phyloP scores from a whole-genome alignment of 2,113 vertebrate genomes.

The Climacteris rufus region DNA sequence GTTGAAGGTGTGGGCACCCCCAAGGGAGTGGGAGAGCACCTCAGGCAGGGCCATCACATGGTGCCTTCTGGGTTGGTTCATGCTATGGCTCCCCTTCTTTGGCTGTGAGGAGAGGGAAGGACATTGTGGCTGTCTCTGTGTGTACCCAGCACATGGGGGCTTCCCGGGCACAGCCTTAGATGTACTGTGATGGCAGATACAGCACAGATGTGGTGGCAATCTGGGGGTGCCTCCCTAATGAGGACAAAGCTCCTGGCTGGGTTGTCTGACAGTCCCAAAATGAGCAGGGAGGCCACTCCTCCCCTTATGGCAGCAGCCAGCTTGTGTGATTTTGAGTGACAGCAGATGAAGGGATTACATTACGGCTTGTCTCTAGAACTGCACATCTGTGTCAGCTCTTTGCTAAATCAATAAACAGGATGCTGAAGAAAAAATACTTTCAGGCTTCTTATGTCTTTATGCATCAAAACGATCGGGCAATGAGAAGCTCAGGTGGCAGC shows the following conservation, averaged over 20 bases:
- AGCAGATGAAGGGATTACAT: conserved; percentile 38
- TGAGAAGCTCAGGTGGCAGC: background rate
- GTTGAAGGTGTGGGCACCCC: background rate
- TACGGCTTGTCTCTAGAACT: background rate
- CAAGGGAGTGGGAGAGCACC: rapidly evolving
- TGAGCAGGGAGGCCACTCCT: background rate
- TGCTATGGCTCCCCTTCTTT: background rate
- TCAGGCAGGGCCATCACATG: rapidly evolving
- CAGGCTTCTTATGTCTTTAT: conserved; percentile 24
- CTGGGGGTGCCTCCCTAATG: background rate
- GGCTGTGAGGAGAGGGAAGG: background rate
- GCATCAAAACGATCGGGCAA: background rate
- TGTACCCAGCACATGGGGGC: rapidly evolving
- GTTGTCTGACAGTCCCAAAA: background rate
- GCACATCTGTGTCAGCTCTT: conserved; percentile 47
- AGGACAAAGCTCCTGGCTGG: background rate
- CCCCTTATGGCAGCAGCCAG: background rate
- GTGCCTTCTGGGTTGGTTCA: background rate
- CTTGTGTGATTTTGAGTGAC: conserved; percentile 32
- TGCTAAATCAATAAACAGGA: conserved; percentile 53
- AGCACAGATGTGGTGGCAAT: background rate
- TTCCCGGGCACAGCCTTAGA: background rate
- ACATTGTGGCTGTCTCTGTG: rapidly evolving
- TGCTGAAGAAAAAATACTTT: conserved; percentile 49
- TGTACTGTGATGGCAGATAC: rapidly evolving